Evolutionary conservation across 2,888 invertebrate species (phyloP), one percentile per base, ranked within the genome.

Genomic region (Itoplectis maculator): DNA sequence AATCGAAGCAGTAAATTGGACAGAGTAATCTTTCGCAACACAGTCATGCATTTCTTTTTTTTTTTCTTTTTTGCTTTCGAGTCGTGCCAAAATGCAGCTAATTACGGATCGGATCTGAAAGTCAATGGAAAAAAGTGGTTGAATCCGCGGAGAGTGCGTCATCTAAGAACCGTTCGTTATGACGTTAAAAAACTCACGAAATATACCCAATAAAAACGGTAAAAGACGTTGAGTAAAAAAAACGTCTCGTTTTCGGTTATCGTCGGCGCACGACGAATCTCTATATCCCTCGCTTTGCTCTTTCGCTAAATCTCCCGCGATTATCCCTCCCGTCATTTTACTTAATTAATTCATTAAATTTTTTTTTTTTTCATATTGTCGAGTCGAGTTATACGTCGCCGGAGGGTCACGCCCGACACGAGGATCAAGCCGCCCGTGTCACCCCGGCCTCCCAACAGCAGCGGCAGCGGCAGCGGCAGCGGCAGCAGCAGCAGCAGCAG

Each of bases 381-480:
- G 73, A 79, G 74, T 42, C 42, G 45, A 68, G 49, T 49, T 69
- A n/a, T 37, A 15, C 37, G 49, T 68, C 61, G 74, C 74, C 81
- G 51, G 63, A 74, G 74, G 69, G 69, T 49, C 61, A 72, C 63
- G 69, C 49, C 63, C 56, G 81, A 73, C 69, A 78, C 73, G 77
- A 74, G 68, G 73, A 74, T 65, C 18, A 65, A 78, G 54, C 69
- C 74, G 61, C 68, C 59, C 80, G 75, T 70, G 70, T 75, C 75
- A 70, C 47, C 69, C 70, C 75, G 66, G 75, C 77, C 81, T 47
- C 78, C 54, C 75, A 70, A 69, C 79, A 80, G 61, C 56, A 68
- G 66, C 63, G 56, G 66, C 69, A 51, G 51, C 59, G 78, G 63
- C 75, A 70, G 49, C 69, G 61, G 35, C 20, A 54, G 61, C 49